Percentiles rank a stretch among this genome's conserved stretches.
Evolutionary conservation across 2,797 vertebrate genomes (phyloP).

Genomic region (Aotus griseimembra): DNA sequence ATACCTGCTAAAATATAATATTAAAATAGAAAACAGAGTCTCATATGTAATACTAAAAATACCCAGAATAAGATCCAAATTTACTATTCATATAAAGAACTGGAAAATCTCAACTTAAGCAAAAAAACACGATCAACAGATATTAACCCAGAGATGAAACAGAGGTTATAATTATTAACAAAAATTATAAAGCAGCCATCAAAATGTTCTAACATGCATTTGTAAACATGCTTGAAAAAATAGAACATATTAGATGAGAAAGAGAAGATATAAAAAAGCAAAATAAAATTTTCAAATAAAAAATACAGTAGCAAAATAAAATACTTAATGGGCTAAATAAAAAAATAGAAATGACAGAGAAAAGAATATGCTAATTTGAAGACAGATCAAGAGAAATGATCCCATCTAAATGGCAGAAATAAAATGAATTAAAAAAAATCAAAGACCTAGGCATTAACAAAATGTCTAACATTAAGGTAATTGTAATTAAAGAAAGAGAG

Average conservation of each 20-base stretch:
- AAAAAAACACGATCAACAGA: neutral
- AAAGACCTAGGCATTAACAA: neutral
- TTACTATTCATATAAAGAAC: neutral
- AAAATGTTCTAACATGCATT: neutral
- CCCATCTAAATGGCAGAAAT: neutral
- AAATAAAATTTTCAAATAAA: neutral
- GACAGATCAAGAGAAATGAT: neutral
- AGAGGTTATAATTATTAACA: neutral
- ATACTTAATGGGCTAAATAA: neutral
- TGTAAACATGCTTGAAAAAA: neutral
- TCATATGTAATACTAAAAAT: neutral
- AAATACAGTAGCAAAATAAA: neutral
- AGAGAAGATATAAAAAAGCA: neutral
- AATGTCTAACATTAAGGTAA: neutral
- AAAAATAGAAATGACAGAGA: neutral
- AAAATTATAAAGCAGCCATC: neutral
- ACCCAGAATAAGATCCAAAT: neutral
- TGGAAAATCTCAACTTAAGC: neutral
- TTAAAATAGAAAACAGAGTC: conserved; percentile 10
- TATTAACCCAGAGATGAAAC: conserved; percentile 4
- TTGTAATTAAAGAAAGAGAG: neutral
- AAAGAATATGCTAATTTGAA: neutral
- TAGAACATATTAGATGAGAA: neutral
- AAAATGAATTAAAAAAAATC: neutral
- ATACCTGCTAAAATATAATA: neutral